Percentiles rank a stretch among this genome's conserved stretches.
Evolutionary conservation across 2,113 vertebrate genomes (phyloP).

Genomic region (Chloebia gouldiae): DNA sequence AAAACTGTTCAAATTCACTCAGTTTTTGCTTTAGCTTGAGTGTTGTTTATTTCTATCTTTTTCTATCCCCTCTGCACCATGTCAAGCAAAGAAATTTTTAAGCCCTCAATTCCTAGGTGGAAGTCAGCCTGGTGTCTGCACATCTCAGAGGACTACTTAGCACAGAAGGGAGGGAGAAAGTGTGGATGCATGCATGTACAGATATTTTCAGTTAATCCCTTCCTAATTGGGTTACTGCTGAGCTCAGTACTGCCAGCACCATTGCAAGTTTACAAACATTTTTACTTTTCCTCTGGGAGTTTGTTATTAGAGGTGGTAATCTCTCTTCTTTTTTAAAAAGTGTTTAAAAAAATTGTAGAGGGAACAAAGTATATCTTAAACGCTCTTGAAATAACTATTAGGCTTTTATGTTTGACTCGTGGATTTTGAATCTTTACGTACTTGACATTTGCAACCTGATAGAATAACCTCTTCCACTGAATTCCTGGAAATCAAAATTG

Average conservation of each 20-base stretch:
- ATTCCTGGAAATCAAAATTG: background rate
- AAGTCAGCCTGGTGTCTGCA: background rate
- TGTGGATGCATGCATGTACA: background rate
- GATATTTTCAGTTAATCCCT: constrained; percentile 25
- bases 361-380: background rate
- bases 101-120: background rate
- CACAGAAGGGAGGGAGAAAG: background rate
- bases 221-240: background rate
- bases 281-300: background rate
- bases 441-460: background rate
- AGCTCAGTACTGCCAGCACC: background rate
- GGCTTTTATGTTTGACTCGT: background rate
- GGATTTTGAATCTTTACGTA: background rate
- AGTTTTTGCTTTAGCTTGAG: background rate
- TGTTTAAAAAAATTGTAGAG: background rate
- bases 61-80: background rate
- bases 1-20: background rate
- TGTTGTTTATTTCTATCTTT: background rate
- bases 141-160: background rate
- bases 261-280: background rate
- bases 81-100: background rate
- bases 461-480: background rate
- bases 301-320: background rate
- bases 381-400: background rate
- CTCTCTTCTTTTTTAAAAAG: background rate